Base-by-base conservation (phyloP, 2,797 vertebrate genomes). In the Pagetopsis macropterus region DNA sequence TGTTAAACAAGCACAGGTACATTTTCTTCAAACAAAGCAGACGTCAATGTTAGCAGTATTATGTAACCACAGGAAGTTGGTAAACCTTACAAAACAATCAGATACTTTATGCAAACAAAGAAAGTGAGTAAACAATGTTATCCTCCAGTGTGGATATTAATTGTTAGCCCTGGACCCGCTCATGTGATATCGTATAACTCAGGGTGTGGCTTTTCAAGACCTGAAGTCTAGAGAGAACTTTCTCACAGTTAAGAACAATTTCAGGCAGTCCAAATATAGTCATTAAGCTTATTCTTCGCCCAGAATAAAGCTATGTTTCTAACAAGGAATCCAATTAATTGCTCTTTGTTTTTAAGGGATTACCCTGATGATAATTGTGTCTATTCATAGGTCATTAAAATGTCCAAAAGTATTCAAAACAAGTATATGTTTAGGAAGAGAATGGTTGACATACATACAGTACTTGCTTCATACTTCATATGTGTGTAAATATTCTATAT, bases 121-220 rank as follows among this genome's bases (percentile, higher is more conserved):
- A 3, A 67, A 15, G 13, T 37, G 27, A 54, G 65, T 46, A 82
- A 83, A 83, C 72, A 72, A 5, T 17, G 64, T 65, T 65, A 72
- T 77, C 23, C 23, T 65, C 45, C 37, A 16, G 27, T 31, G 23
- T 0, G 3, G 5, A 44, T 57, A 43, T 70, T 65, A n/a, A 72
- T 67, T 69, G 58, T 64, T 57, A 16, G 40, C 62, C 75, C 59
- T 23, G 43, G 54, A 59, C 65, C 46, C 44, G 37, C 46, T 77
- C 46, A 16, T 61, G 23, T 83, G 60, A 78, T 74, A 74, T 83
- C 41, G 67, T 61, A 56, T 66, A 72, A 51, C 40, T 70, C 46
- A 21, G 71, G 78, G 82, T 59, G 80, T 84, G 80, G 51, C 55
- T 81, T 81, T 41, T 37, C 50, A 58, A 71, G 63, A 58, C 48